Evolutionary conservation across 92 coral and sea anemone genomes (phyloP), one percentile per base, ranked within the genome.

Genomic region (Montipora capitata): DNA sequence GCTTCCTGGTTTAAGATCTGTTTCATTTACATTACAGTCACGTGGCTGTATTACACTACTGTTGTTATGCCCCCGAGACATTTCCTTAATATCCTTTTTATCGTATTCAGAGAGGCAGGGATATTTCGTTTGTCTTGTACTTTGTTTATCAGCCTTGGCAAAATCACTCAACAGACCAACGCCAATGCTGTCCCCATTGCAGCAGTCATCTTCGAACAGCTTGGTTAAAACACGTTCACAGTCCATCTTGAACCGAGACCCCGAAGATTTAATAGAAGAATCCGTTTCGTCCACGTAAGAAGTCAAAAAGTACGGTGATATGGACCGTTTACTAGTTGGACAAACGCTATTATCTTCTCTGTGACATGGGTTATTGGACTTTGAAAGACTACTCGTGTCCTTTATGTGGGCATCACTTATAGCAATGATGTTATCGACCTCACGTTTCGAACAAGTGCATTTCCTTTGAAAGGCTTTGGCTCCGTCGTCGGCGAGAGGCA

Each of bases 201-300:
- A n/a, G 40, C n/a, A 39, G 41, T 5, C 20, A 52, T 52, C 16
- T 68, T 39, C 68, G 5, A 64, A 49, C 49, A 69, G 10, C 27
- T 81, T 58, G 18, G 39, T 43, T 40, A 68, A 81, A 69, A 68
- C 56, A 3, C 54, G 10, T n/a, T 81, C 54, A 10, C 68, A 81
- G 77, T 81, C 67, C 57, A 65, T 52, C 12, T 51, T 7, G n/a
- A 68, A 68, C 13, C 67, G 68, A 11, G 77, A 81, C 52, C 35
- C 68, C 1, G 85, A 81, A 27, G 15, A 40, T 2, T 40, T 75
- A 40, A 7, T 11, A 63, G 14, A 63, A 39, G 1, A 35, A 3
- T 10, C 15, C 9, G 13, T 81, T 68, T 68, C 12, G 39, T 27
- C 35, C 35, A 27, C 35, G 35, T 52, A 39, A 18, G 40, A 27